These are phyloP conservation scores for Phallusia fumigata DNA, from an alignment of 23 tunicate genomes.

Conservation along the genomic window DNA sequence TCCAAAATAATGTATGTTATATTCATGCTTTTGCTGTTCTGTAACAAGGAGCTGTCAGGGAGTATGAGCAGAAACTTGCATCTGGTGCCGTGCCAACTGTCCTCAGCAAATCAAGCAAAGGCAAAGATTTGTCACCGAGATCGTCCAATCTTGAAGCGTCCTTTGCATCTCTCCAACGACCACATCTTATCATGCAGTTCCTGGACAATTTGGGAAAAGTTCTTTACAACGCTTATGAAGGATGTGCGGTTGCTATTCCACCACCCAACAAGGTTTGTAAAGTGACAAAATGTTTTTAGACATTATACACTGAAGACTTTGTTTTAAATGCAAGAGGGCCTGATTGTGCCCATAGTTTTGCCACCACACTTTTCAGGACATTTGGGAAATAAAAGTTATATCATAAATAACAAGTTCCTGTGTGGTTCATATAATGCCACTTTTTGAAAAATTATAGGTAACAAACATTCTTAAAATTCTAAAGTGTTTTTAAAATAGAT, in stretches of 20 bases:
- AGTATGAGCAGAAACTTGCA: constrained; percentile 34
- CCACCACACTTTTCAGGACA: too few species aligned
- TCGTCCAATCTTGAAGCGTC: constrained; percentile 17
- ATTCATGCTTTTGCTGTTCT: not conserved
- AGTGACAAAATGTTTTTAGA: too few species aligned
- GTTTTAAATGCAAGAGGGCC: too few species aligned
- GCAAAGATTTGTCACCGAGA: constrained; percentile 31
- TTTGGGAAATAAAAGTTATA: too few species aligned
- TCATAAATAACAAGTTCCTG: too few species aligned
- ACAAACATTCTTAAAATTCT: too few species aligned
- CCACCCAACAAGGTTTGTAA: constrained; percentile 62
- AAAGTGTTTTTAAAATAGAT: too few species aligned
- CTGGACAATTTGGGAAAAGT: constrained; percentile 77
- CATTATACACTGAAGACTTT: too few species aligned
- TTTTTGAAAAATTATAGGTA: too few species aligned
- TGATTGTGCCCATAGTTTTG: too few species aligned
- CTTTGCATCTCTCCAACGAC: constrained; percentile 59
- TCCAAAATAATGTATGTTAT: too few species aligned
- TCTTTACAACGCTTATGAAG: constrained; percentile 95
- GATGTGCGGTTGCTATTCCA: constrained; percentile 68
- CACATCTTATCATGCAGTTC: constrained; percentile 84
- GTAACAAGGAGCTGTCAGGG: constrained; percentile 69
- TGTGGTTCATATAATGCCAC: too few species aligned
- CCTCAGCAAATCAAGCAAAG: not conserved
- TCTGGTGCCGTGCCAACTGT: not conserved